phyloP scores from a whole-genome alignment of 2,113 vertebrate species.

The Neotoma lepida region DNA sequence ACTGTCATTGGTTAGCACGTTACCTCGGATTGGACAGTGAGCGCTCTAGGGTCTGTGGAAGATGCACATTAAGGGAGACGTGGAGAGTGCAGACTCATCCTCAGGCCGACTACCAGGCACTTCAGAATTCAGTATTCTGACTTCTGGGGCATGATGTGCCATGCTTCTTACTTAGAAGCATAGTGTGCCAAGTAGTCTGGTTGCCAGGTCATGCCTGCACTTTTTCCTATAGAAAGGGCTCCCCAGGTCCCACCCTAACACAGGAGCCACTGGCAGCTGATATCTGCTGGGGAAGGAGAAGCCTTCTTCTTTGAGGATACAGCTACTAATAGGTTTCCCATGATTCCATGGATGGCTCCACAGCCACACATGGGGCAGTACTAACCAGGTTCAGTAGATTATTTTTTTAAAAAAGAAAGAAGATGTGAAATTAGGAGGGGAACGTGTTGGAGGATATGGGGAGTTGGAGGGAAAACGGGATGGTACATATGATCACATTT shows the following conservation, averaged over 20 bases:
- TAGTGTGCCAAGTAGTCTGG: neutral
- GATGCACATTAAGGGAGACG: too few relatives aligned
- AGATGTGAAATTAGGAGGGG: neutral
- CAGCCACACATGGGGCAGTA: neutral
- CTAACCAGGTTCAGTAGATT: neutral
- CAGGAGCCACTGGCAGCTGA: too few relatives aligned
- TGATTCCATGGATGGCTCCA: neutral
- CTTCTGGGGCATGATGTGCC: neutral
- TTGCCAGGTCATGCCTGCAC: neutral
- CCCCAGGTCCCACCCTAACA: neutral
- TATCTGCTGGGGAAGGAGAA: neutral
- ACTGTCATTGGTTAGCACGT: neutral
- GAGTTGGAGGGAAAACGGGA: neutral
- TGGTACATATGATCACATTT: neutral
- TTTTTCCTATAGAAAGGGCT: neutral
- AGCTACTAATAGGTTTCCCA: neutral
- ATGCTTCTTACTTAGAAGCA: neutral
- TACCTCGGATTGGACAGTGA: neutral
- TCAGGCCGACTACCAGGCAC: neutral
- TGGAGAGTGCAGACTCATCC: neutral
- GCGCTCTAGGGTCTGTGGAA: neutral
- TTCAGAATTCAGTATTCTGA: neutral
- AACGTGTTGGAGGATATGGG: neutral
- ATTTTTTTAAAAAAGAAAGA: neutral
- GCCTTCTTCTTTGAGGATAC: neutral